phyloP scores from a whole-genome alignment of 2,888 invertebrate genomes.

The Athalia cordata region DNA sequence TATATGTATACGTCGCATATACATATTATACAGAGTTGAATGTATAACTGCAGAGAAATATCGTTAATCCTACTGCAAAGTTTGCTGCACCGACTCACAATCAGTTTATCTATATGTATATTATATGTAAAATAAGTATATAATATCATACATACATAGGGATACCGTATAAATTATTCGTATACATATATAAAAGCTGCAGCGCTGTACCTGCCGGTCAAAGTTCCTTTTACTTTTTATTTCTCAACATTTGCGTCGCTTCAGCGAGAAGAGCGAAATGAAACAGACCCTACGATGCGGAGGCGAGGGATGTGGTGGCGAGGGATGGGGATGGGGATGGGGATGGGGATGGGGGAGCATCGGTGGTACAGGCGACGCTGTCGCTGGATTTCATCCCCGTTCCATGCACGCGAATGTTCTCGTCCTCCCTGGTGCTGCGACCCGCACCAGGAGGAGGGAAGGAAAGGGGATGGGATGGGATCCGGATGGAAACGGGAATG shows the following conservation, averaged over 20 bases:
- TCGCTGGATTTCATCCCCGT: constrained; percentile 65
- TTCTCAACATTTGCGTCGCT: constrained; percentile 17
- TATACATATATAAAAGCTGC: constrained; percentile 61
- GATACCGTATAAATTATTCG: too few species aligned
- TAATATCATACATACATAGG: too few species aligned
- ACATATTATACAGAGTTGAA: too few species aligned
- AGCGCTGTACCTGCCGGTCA: constrained; percentile 48
- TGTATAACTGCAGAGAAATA: too few species aligned
- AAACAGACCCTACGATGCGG: constrained; percentile 73
- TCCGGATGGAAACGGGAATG: constrained; percentile 62
- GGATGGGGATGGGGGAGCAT: constrained; percentile 71
- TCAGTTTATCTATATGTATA: too few species aligned
- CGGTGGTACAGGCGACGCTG: constrained; percentile 68
- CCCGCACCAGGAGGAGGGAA: constrained; percentile 45
- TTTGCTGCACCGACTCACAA: too few species aligned
- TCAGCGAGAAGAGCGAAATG: constrained; percentile 73
- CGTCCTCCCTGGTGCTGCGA: constrained; percentile 68
- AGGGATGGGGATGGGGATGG: constrained; percentile 71
- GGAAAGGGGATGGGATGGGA: constrained; percentile 45
- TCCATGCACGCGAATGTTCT: constrained; percentile 64
- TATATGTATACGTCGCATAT: too few species aligned
- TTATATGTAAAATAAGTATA: too few species aligned
- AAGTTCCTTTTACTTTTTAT: constrained; percentile 41
- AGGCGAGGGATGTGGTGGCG: constrained; percentile 66
- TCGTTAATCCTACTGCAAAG: too few species aligned